Base-by-base conservation (phyloP, 2,888 invertebrate genomes). In the Hydropsyche betteni region DNA sequence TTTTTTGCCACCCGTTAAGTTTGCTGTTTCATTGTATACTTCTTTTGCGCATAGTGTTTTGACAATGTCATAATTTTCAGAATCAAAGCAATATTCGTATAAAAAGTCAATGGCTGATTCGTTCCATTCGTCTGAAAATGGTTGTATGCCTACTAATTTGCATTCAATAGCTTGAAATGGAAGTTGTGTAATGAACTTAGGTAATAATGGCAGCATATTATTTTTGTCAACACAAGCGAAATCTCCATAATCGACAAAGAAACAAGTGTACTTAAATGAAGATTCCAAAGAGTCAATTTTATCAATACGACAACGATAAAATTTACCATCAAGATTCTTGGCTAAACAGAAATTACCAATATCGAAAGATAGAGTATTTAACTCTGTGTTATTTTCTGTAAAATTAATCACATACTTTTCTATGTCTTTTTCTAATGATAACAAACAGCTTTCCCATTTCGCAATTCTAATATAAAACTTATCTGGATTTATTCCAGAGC, bases 151-250 rank as follows among this genome's bases (percentile, higher is more conserved):
- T n/a, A 87, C 81, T 68, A 91, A 82, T 64, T 86, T 82, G 82
- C 91, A 92, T 82, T 90, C 90, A 52, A 92, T 90, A 2, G 90
- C 89, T 86, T 90, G 89, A 79, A 91, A 91, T 0, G 91, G 91
- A 76, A 91, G 81, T 80, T 85, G 85, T 3, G 82, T 83, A 36
- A 90, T 84, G 36, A 89, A 84, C 69, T 85, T 83, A 33, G 88
- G 85, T 0, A 88, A 85, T 34, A 91, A 86, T 68, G 85, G 83
- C 38, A 84, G 82, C 24, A 91, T 79, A 79, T 88, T 83, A 4
- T 83, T 81, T 4, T 81, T 79, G 0, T 83, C 78, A 0, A 91
- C 84, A 0, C 82, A 81, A 61, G 84, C 84, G 81, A 84, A 86
- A 81, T 91, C 91, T 0, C 91, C 92, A 80, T 89, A 89, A 81